Evolutionary conservation across 2,113 vertebrate species (phyloP), one percentile per base, ranked within the genome.

Genomic region (Siphamia tubifer): DNA sequence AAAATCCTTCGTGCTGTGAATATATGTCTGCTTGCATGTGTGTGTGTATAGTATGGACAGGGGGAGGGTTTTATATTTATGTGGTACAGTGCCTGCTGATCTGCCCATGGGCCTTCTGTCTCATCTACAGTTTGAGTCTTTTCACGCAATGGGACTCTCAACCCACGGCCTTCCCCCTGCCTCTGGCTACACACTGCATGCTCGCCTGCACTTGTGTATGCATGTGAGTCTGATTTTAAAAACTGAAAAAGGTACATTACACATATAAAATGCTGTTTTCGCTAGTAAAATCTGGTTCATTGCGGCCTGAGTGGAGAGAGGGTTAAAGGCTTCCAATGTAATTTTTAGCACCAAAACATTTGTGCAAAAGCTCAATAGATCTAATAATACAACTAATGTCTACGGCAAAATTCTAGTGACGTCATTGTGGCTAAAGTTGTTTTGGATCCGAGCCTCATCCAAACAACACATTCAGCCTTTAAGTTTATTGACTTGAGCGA

Each of bases 51-150:
- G 44, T 68, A 51, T 31, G 34, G 51, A 39, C 53, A 62, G 54
- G 48, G 66, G 43, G 34, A 12, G 58, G 48, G 58, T 82, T 79
- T 81, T 73, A 79, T 68, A 75, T 77, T 39, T 66, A 70, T 76
- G 69, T 69, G 62, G 47, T 69, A 66, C 68, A 77, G 56, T 74
- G 66, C 71, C 71, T 81, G 61, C 74, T 79, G 78, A 86, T 79
- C 63, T 55, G 80, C 78, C 84, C 62, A 79, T 81, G 72, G 82
- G 84, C 79, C 76, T 82, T 85, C 78, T 82, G 74, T 81, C 83
- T 87, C 76, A 75, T 87, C 82, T 68, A 40, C 62, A 65, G 64
- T 66, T 83, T 57, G 60, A 28, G 68, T 76, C 65, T 87, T 77
- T 73, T 58, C 81, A 84, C 76, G 71, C 87, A 67, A 86, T 1